Evolutionary conservation across 2,113 vertebrate species (phyloP), one percentile per base, ranked within the genome.

Genomic region (Petrocephalus zakoni): DNA sequence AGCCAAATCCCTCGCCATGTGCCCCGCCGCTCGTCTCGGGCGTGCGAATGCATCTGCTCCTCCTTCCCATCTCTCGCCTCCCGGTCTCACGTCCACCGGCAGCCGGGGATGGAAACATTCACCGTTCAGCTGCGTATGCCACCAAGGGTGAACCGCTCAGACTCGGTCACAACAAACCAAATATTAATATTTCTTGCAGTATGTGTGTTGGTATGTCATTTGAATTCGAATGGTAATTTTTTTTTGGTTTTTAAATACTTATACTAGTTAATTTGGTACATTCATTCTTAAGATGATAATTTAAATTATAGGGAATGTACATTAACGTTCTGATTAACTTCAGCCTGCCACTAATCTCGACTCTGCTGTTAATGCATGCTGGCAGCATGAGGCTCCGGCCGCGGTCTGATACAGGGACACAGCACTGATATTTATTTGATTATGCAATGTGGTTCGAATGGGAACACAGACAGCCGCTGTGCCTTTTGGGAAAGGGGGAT

Each of bases 341-440:
- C 89, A 89, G 55, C 92, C 93, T 92, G 92, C 90, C 91, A 93
- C 91, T 93, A 93, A 93, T 91, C 89, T 93, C 91, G 90, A 89
- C 89, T 92, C 90, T 93, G 93, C 91, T 93, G 90, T 90, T 84
- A 87, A 90, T 92, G 89, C 89, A 93, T 94, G 92, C 93, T 49
- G 90, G 91, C 90, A 15, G 93, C 91, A 93, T 85, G 47, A 37
- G 15, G 55, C 49, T 81, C 83, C 29, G 58, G 46, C 87, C 90
- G 86, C 91, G 46, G 90, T 94, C 92, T 92, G 92, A 94, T 90
- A 89, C 90, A 34, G 78, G 91, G 91, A 85, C 87, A 87, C 92
- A 92, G 93, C 92, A 93, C 92, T 93, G 93, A 93, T 94, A 94
- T 94, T 94, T 95, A 95, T 96, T 94, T 89, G 91, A 19, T 92